Percentiles rank a stretch among this genome's conserved stretches.
These are phyloP conservation scores for Apotomis turbidana DNA, from an alignment of 2,888 invertebrate species.

Conservation along the genomic window DNA sequence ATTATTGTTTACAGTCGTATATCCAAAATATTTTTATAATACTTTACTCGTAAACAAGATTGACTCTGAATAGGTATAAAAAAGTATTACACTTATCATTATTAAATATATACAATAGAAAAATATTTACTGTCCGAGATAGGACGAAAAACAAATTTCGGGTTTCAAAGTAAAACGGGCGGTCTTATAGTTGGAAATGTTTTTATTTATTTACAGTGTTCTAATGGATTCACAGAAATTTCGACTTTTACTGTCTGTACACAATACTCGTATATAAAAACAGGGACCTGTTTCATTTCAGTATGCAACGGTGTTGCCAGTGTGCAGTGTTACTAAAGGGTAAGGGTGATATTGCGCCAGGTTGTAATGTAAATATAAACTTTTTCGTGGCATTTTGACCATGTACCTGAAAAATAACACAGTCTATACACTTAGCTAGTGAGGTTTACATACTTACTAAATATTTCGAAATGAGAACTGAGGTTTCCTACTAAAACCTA, in stretches of 20 bases:
- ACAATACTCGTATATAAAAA: conserved; percentile 1
- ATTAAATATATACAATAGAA: conserved; percentile 11
- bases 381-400: no score
- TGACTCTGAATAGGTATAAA: conserved; percentile 10
- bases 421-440: no score
- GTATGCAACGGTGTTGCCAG: neutral
- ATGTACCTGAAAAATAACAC: no score
- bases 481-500: no score
- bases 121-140: neutral
- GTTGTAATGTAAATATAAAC: no score
- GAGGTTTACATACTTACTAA: no score
- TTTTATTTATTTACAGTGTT: conserved; percentile 31
- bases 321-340: no score
- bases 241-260: conserved; percentile 7
- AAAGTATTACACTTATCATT: conserved; percentile 12
- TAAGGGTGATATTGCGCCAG: no score
- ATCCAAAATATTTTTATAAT: no score
- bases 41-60: neutral
- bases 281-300: conserved; percentile 5
- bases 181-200: conserved; percentile 18
- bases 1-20: no score
- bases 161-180: conserved; percentile 10
- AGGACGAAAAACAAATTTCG: conserved; percentile 1
- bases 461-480: no score
- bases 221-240: conserved; percentile 38